Conservation (phyloP, 2,888 invertebrate species). For the Volucella inflata region DNA sequence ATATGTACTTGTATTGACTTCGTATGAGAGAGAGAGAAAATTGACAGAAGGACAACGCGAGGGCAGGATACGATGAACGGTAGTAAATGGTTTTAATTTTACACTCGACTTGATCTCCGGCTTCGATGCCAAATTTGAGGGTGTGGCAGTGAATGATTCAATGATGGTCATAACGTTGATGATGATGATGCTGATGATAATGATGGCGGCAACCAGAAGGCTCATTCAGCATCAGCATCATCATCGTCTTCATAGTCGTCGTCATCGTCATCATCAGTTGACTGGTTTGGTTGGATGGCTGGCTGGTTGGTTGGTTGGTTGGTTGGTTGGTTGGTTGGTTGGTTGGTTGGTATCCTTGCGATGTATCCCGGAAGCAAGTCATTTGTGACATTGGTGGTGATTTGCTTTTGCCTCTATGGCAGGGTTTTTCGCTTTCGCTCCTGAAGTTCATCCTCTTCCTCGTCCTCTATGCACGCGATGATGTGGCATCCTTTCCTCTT, state of each 20-base stretch:
- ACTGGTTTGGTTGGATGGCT: slow-evolving; percentile 16
- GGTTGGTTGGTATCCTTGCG: slow-evolving; percentile 63
- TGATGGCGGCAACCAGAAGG: slow-evolving; percentile 51
- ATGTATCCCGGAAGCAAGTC: slow-evolving; percentile 69
- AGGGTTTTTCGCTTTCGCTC: slow-evolving; percentile 3
- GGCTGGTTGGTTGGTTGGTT: slow-evolving; percentile 36
- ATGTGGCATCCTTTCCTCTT: slow-evolving; percentile 46
- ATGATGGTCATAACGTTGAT: slow-evolving; percentile 63
- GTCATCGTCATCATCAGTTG: slow-evolving; percentile 30
- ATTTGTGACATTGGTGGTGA: slow-evolving; percentile 73
- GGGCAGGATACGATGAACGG: slow-evolving; percentile 38
- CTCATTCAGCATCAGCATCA: slow-evolving; percentile 62
- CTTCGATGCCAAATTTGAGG: slow-evolving; percentile 72
- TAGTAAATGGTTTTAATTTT: slow-evolving; percentile 75
- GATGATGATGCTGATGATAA: slow-evolving; percentile 39
- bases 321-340: slow-evolving; percentile 34
- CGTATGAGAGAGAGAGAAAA: too few species aligned
- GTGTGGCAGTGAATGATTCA: slow-evolving; percentile 74
- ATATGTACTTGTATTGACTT: slow-evolving; percentile 27
- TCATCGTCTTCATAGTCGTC: not conserved
- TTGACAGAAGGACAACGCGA: not conserved
- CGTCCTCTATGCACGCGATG: slow-evolving; percentile 30
- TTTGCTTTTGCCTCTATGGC: slow-evolving; percentile 34
- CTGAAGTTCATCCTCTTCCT: slow-evolving; percentile 5
- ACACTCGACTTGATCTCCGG: slow-evolving; percentile 74